phyloP scores from a whole-genome alignment of 1,140 invertebrate species.

The Drosophila repleta region DNA sequence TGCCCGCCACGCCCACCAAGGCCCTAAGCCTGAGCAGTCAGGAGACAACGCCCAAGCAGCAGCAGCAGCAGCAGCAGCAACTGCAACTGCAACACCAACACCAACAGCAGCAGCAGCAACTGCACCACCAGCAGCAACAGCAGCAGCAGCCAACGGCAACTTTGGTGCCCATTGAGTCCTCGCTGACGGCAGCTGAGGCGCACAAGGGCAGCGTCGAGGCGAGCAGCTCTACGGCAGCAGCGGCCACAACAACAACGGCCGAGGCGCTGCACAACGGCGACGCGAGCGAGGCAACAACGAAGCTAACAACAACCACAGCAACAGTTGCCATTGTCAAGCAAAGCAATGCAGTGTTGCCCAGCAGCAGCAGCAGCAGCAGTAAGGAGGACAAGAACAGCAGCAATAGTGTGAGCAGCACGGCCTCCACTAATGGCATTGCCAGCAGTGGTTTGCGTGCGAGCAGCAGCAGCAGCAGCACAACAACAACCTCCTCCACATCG shows the following conservation, averaged over 20 bases:
- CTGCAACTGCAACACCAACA: no score
- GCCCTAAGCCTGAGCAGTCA: conserved; percentile 14
- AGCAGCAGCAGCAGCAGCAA: conserved; percentile 14
- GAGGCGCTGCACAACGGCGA: conserved; percentile 55
- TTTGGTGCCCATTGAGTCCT: conserved; percentile 83
- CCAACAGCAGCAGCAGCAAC: conserved; percentile 52
- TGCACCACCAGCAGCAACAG: conserved; percentile 12
- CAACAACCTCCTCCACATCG: conserved; percentile 59
- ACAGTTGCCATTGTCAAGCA: conserved; percentile 61
- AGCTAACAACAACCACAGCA: conserved; percentile 52
- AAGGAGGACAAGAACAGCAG: conserved; percentile 60
- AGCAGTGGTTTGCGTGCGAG: conserved; percentile 21
- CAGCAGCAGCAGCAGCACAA: conserved; percentile 58
- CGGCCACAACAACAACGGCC: conserved; percentile 1
- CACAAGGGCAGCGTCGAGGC: conserved; percentile 44
- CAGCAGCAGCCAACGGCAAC: conserved; percentile 71
- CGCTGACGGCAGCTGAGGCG: conserved; percentile 23
- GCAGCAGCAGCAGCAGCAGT: conserved; percentile 68
- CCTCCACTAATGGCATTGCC: conserved; percentile 61
- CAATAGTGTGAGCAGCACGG: conserved; percentile 42
- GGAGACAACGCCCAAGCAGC: conserved; percentile 17
- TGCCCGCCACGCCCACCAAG: conserved; percentile 62
- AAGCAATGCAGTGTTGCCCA: conserved; percentile 55
- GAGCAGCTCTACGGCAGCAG: conserved; percentile 46
- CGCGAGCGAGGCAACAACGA: conserved; percentile 26